phyloP scores from a whole-genome alignment of 1,140 invertebrate species.

The Drosophila pseudoananassae region DNA sequence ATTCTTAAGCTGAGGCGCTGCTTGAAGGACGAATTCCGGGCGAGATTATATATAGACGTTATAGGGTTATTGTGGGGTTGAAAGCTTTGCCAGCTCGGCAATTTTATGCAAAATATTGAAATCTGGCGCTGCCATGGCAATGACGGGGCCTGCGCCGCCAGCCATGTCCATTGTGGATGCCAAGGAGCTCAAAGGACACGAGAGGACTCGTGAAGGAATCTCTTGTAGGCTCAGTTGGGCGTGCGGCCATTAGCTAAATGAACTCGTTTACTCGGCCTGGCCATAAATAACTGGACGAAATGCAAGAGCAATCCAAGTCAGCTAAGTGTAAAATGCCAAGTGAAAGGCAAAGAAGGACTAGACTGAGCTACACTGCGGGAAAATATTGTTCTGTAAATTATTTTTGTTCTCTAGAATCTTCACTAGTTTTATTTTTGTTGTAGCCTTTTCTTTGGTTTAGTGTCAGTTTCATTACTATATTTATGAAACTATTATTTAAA shows the following conservation, averaged over 20 bases:
- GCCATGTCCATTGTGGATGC: conserved; percentile 38
- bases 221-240: conserved; percentile 74
- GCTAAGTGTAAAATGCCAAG: conserved; percentile 61
- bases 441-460: neutral
- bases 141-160: conserved; percentile 5
- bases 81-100: conserved; percentile 22
- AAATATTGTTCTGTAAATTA: neutral
- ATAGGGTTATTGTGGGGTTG: conserved; percentile 21
- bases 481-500: neutral
- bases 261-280: conserved; percentile 73
- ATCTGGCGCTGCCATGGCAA: conserved; percentile 36
- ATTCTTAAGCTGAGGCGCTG: conserved; percentile 19
- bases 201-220: conserved; percentile 33
- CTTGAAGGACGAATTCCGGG: neutral
- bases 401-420: neutral
- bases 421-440: too few species aligned
- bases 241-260: conserved; percentile 78
- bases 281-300: conserved; percentile 77
- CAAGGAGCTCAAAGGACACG: conserved; percentile 40
- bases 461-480: neutral
- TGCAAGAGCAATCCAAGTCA: conserved; percentile 67
- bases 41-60: neutral
- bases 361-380: conserved; percentile 10
- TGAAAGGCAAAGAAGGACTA: conserved; percentile 39
- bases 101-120: conserved; percentile 52